Evolutionary conservation across 2,797 vertebrate species (phyloP).

Genomic region (Urocyon cinereoargenteus): DNA sequence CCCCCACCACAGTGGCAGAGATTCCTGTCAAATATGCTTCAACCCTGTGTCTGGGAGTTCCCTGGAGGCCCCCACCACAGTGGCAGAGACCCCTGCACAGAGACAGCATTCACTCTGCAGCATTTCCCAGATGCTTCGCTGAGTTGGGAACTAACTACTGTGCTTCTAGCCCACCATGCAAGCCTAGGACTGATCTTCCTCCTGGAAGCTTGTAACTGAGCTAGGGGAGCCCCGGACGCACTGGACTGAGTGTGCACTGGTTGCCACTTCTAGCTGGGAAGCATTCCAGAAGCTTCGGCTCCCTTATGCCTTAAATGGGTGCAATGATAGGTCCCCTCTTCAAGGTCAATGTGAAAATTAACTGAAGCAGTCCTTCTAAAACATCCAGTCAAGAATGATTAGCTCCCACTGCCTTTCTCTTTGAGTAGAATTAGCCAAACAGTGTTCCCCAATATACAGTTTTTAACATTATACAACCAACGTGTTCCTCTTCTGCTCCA

Average conservation of each 20-base stretch:
- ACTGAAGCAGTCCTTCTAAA: neutral
- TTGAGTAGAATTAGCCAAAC: neutral
- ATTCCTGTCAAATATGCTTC: neutral
- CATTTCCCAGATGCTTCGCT: neutral
- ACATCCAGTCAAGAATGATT: fast-evolving
- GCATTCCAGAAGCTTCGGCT: neutral
- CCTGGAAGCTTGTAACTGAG: neutral
- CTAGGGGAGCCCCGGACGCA: neutral
- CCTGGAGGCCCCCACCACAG: neutral
- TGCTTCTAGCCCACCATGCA: fast-evolving
- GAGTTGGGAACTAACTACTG: neutral
- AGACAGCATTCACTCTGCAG: too few species aligned
- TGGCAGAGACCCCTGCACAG: neutral
- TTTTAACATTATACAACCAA: neutral
- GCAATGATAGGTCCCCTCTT: neutral
- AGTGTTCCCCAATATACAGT: too few species aligned
- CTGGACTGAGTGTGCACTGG: neutral
- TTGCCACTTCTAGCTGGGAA: too few species aligned
- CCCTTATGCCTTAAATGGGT: neutral
- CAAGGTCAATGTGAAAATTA: neutral
- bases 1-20: neutral
- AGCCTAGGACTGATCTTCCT: neutral
- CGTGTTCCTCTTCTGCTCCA: fast-evolving
- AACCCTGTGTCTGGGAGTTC: neutral
- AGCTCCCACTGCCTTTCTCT: neutral